These are phyloP conservation scores for Parus major DNA, from an alignment of 2,113 vertebrate genomes.

Conservation along the genomic window DNA sequence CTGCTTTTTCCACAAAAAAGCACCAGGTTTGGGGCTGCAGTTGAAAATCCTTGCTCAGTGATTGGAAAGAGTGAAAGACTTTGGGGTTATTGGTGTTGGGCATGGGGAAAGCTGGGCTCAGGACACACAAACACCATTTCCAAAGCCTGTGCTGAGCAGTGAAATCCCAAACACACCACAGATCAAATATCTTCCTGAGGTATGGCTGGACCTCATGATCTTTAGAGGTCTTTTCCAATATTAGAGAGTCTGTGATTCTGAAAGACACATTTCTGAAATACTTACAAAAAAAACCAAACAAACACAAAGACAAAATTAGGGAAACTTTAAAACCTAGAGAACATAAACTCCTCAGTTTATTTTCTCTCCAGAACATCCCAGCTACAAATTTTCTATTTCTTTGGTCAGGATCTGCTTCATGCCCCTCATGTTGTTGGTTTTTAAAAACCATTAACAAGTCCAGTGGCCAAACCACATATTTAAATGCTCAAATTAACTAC, in stretches of 20 bases:
- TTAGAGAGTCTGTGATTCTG: neutral
- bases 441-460: neutral
- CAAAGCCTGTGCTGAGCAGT: neutral
- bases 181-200: neutral
- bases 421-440: neutral
- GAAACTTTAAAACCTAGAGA: neutral
- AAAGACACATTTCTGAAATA: neutral
- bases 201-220: too few species aligned
- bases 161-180: neutral
- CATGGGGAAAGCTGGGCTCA: neutral
- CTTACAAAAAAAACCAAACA: neutral
- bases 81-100: accelerated
- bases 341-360: neutral
- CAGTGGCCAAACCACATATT: neutral
- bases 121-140: neutral
- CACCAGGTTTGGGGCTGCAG: neutral
- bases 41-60: neutral
- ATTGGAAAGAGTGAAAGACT: neutral
- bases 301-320: neutral
- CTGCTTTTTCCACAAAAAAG: neutral
- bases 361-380: neutral
- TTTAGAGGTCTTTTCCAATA: neutral
- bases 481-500: neutral
- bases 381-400: neutral
- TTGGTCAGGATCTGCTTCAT: neutral